Base-by-base conservation (phyloP, 37 sponge, comb jelly and placozoan genomes). In the Spongilla lacustris region DNA sequence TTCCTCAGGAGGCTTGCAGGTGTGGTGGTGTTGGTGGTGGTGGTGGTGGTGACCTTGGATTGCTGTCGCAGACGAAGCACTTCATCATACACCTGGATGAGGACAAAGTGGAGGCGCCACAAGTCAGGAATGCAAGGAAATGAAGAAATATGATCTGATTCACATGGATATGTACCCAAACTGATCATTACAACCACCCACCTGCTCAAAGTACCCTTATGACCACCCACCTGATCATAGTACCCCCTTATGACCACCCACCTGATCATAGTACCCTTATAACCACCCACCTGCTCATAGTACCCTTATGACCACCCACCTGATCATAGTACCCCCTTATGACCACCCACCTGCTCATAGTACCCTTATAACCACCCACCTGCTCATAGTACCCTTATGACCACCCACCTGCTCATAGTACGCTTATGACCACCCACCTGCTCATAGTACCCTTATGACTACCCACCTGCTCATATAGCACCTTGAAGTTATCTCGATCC, bases 381-480 rank as follows among this genome's bases (percentile, higher is more conserved):
- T 66, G 68, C 30, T 66, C 27, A 10, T 19, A 48, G n/a, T 22
- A 49, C 38, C 14, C 28, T 37, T 77, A 69, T 14, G 71, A 73
- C 10, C 30, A 50, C 82, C 17, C 71, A 69, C 33, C 48, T 35
- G 50, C 50, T 37, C 41, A 11, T 58, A 58, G 58, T 13, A 17
- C 58, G 21, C 58, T 8, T 46, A 10, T 10, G 8, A 46, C 46
- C 46, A 10, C 4, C 46, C 46, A 46, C 46, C 46, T 46, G 46
- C 46, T 46, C 46, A 46, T 46, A 46, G 46, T 10, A 8, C 46
- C 46, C 58, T 21, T 70, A 66, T 38, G 36, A 11, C 10, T 50
- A 58, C 88, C 29, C 23, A 89, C 97, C 96, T 98, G 98, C 35
- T 94, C 91, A 86, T 98, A 98, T 36, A 98, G 93, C 24, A 98